Percentiles rank a stretch among this genome's conserved stretches.
phyloP scores from a whole-genome alignment of 2,888 invertebrate species.

The Lepidochitona cinerea region DNA sequence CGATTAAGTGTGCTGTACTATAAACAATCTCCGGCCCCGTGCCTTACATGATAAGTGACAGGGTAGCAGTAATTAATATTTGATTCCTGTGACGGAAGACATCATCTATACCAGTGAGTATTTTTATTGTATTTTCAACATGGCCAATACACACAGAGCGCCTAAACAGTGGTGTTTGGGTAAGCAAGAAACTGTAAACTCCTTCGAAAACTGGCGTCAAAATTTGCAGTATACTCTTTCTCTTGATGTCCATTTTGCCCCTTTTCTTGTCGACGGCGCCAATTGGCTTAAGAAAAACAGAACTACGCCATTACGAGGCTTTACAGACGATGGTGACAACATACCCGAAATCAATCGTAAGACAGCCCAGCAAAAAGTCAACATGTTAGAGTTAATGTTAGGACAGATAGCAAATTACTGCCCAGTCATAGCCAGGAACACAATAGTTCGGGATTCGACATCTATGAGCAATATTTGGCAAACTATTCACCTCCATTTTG shows the following conservation, averaged over 20 bases:
- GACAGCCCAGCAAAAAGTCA: conserved; percentile 29
- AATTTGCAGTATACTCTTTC: conserved; percentile 15
- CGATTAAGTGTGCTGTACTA: too few relatives aligned
- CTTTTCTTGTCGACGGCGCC: conserved; percentile 20
- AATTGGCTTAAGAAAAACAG: conserved; percentile 28
- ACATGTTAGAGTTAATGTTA: conserved; percentile 27
- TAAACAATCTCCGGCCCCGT: too few relatives aligned
- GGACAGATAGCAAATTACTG: conserved; percentile 36
- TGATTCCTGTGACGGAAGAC: too few relatives aligned
- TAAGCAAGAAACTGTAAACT: conserved; percentile 20
- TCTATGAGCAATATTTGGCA: conserved; percentile 27
- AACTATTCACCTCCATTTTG: conserved; percentile 26
- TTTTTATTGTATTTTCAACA: too few relatives aligned
- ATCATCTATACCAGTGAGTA: too few relatives aligned
- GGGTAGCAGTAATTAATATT: too few relatives aligned
- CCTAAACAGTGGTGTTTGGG: conserved; percentile 26
- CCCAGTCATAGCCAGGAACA: conserved; percentile 21
- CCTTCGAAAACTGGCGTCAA: conserved; percentile 21
- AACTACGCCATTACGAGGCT: conserved; percentile 20
- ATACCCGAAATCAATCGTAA: conserved; percentile 1
- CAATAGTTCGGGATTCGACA: conserved; percentile 30
- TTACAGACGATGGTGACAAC: conserved; percentile 15
- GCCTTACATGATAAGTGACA: too few relatives aligned
- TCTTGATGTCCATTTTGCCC: conserved; percentile 20
- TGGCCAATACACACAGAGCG: conserved; percentile 10